A percentile compares a stretch with the other conserved stretches of the same genome.
These are phyloP conservation scores for Anabacerthia variegaticeps DNA, from an alignment of 2,797 vertebrate genomes.

Conservation along the genomic window DNA sequence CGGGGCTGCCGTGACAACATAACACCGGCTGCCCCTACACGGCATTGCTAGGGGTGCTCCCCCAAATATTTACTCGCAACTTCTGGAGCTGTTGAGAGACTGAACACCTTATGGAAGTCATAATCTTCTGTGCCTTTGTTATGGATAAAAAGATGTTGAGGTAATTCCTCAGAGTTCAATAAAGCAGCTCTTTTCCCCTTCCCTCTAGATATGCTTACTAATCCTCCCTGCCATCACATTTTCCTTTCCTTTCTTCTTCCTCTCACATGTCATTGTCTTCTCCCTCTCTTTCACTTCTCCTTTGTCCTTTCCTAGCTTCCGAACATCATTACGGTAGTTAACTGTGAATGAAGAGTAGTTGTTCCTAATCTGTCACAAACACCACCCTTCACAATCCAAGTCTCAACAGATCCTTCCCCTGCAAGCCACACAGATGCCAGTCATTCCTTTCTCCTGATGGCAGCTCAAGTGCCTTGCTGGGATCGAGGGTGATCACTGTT, in stretches of 20 bases:
- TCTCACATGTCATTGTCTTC: neutral
- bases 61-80: constrained; percentile 58
- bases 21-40: neutral
- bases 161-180: neutral
- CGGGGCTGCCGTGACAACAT: constrained; percentile 40
- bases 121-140: constrained; percentile 11
- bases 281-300: neutral
- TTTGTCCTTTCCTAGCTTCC: neutral
- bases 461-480: neutral
- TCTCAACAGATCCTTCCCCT: neutral
- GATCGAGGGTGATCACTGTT: neutral
- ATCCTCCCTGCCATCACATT: neutral
- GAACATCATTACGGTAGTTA: neutral
- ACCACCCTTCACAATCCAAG: neutral
- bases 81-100: constrained; percentile 47
- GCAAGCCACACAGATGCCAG: neutral
- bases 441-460: neutral
- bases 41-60: constrained; percentile 49
- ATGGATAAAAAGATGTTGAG: neutral
- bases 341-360: neutral
- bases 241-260: neutral
- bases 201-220: neutral
- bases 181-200: neutral
- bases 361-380: neutral
- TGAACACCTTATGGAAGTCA: neutral